A percentile compares a stretch with the other conserved stretches of the same genome.
Conservation (phyloP, 1,140 invertebrate species). For the Archivesica marissinica region DNA sequence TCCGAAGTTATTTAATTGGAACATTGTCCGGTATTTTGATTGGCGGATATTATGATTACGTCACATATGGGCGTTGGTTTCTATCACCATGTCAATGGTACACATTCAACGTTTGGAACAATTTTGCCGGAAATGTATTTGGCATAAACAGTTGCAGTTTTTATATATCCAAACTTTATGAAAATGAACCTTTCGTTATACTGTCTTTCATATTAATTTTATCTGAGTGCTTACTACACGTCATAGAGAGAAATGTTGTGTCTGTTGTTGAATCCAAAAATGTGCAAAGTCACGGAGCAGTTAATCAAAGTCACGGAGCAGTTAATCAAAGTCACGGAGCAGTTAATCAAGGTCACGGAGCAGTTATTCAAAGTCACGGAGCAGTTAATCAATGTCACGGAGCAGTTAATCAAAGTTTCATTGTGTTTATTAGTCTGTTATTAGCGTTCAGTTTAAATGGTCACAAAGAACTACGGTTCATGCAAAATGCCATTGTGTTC, state of each 20-base stretch:
- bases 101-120: conserved; percentile 75
- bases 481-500: conserved; percentile 77
- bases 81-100: conserved; percentile 77
- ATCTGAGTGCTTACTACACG: background rate
- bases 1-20: conserved; percentile 29
- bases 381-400: background rate
- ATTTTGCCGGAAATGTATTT: conserved; percentile 69
- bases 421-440: conserved; percentile 67
- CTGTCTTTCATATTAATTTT: background rate
- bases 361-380: background rate
- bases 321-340: background rate
- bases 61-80: conserved; percentile 70
- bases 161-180: conserved; percentile 47
- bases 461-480: conserved; percentile 78
- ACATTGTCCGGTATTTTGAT: conserved; percentile 50
- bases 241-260: too few relatives aligned
- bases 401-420: background rate
- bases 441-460: conserved; percentile 70
- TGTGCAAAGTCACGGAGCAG: background rate
- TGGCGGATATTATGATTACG: conserved; percentile 71
- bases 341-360: background rate
- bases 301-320: background rate
- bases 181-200: conserved; percentile 14
- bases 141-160: conserved; percentile 52
- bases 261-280: background rate